Evolutionary conservation across 2,113 vertebrate genomes (phyloP), one percentile per base, ranked within the genome.

Genomic region (Coregonus clupeaformis): DNA sequence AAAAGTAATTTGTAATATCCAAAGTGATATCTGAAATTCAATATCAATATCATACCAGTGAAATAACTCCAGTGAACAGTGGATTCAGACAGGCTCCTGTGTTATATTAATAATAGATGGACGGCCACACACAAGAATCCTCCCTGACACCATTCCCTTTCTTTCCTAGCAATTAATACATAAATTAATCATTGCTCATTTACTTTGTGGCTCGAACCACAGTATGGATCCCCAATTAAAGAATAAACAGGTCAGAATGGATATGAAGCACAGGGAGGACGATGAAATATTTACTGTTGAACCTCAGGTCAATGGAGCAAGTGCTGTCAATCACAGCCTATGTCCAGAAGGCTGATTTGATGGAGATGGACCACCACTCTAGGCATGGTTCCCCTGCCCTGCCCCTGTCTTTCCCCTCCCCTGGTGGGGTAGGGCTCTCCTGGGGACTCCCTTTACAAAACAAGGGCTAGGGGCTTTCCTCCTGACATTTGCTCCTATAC

Each of bases 111-210:
- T 87, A 87, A 90, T 86, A 83, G 71, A 89, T 85, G 79, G 42
- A 69, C 47, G 52, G 69, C 71, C 66, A 57, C 77, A 68, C 9
- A 42, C 69, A 85, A 85, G 86, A 81, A 89, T 87, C 82, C 82
- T 83, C 52, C 74, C 49, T 79, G 81, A 79, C 79, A 74, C 76
- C 75, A 62, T 83, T 84, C 80, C 78, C 85, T 78, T 67, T 80
- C 80, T 69, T 71, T 79, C 36, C 49, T 52, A 52, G 62, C 85
- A 88, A 89, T 91, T 92, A 85, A 85, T 88, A 69, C 80, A 91
- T 93, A 76, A 90, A 92, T 92, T 88, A 93, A 92, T 92, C 77
- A 91, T 92, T 86, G 70, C 83, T 89, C 88, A 84, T 88, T 93
- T 89, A 89, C 72, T 93, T 89, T 91, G 89, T 89, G 89, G 89